Conservation (phyloP, 37 sponge, comb jelly and placozoan genomes). For the Halisarca cf. caerulea region DNA sequence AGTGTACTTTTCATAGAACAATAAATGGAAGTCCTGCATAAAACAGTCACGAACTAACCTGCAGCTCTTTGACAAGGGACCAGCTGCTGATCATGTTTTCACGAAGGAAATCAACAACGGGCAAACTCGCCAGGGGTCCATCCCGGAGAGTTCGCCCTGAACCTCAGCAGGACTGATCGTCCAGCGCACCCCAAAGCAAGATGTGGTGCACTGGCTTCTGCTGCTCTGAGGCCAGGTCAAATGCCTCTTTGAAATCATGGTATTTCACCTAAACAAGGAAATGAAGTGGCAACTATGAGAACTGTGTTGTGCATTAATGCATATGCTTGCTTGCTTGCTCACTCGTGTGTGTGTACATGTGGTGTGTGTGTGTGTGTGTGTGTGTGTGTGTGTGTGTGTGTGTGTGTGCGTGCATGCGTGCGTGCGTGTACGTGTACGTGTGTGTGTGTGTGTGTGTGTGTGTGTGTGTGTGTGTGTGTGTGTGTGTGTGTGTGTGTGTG, state of each 20-base stretch:
- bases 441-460: too few relatives aligned
- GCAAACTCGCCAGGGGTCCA: slow-evolving; percentile 86
- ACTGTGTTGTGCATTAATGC: too few relatives aligned
- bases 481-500: too few relatives aligned
- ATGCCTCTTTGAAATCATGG: slow-evolving; percentile 70
- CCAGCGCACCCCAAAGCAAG: slow-evolving; percentile 91
- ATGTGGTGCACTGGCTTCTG: slow-evolving; percentile 84
- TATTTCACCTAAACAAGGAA: slow-evolving; percentile 74
- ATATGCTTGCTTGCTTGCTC: too few relatives aligned
- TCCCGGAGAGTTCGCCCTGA: slow-evolving; percentile 95
- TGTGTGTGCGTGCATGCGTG: too few relatives aligned
- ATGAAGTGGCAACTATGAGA: background rate
- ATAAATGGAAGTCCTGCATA: too few relatives aligned
- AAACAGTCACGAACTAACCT: slow-evolving; percentile 36
- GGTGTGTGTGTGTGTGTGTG: too few relatives aligned
- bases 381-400: too few relatives aligned
- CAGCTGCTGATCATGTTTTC: slow-evolving; percentile 77
- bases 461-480: too few relatives aligned
- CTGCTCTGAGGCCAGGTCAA: slow-evolving; percentile 50
- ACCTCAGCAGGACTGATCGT: slow-evolving; percentile 99
- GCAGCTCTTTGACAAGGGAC: slow-evolving; percentile 77
- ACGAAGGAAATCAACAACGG: slow-evolving; percentile 73
- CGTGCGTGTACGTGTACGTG: too few relatives aligned
- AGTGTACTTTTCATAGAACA: too few relatives aligned
- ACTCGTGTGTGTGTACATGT: too few relatives aligned